Evolutionary conservation across 2,797 vertebrate genomes (phyloP), one percentile per base, ranked within the genome.

Genomic region (Miichthys miiuy): DNA sequence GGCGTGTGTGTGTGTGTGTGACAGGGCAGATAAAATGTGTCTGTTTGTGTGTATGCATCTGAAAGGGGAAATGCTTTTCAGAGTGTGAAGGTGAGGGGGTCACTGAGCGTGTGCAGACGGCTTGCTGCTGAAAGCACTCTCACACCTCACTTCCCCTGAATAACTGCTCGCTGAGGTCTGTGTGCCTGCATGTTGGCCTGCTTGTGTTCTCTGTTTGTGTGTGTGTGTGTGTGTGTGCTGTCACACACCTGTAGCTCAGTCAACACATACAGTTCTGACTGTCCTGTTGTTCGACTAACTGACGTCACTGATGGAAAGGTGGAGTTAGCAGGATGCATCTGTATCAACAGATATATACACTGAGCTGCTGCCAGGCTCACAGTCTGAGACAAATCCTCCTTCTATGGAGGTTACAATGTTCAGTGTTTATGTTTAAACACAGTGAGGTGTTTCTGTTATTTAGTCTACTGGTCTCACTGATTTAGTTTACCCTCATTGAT

Each of bases 81-180:
- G 50, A 47, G 41, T 44, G 65, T 74, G 25, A 63, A 77, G 50
- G 55, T 65, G 57, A 61, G 34, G 65, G 34, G 72, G 52, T 83
- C 63, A 71, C 23, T 66, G 56, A 57, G 74, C 23, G 17, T n/a
- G 27, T 77, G 60, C 60, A 77, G 54, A 65, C 10, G 30, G 61
- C 64, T 60, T 60, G 70, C 61, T 71, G 47, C 50, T 65, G 67
- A 76, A 73, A 66, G 47, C 48, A 47, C 12, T 41, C 72, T 69
- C 63, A 79, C 84, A 81, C 72, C 44, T 84, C 75, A 79, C 14
- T 81, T 76, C 75, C 42, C 68, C 51, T 86, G 62, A 86, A 80
- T 77, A 56, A 61, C 51, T 25, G 17, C 52, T 38, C 17, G 20
- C 44, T 60, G 17, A 13, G 2, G 34, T 44, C 12, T 62, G 42